These are phyloP conservation scores for Anoplopoma fimbria DNA, from an alignment of 2,113 vertebrate species.

Conservation along the genomic window DNA sequence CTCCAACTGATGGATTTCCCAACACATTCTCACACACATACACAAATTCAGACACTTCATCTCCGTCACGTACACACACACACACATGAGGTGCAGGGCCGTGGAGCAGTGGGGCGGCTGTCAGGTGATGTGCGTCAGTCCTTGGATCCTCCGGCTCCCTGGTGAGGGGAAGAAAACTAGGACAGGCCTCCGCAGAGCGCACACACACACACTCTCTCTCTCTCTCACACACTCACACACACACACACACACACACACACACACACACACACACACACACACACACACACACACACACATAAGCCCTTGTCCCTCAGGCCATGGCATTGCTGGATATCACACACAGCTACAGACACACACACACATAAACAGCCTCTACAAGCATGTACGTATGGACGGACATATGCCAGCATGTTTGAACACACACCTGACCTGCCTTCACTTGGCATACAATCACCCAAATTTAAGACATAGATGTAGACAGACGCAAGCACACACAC, in stretches of 20 bases:
- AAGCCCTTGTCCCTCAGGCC: constrained; percentile 75
- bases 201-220: constrained; percentile 49
- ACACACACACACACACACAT: constrained; percentile 63
- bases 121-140: constrained; percentile 88
- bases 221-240: constrained; percentile 53
- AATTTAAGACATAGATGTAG: constrained; percentile 23
- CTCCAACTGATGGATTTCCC: constrained; percentile 63
- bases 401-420: constrained; percentile 26
- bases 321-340: constrained; percentile 78
- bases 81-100: constrained; percentile 57
- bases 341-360: constrained; percentile 64
- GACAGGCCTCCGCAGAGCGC: constrained; percentile 86
- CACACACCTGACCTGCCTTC: constrained; percentile 16
- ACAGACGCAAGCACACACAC: constrained; percentile 26
- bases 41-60: too few relatives aligned
- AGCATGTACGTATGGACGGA: constrained; percentile 43
- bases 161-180: constrained; percentile 85
- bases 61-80: too few relatives aligned
- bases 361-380: constrained; percentile 51
- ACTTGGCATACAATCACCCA: constrained; percentile 38
- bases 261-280: constrained; percentile 52
- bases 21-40: constrained; percentile 51
- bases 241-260: constrained; percentile 59
- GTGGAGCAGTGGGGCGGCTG: constrained; percentile 81
- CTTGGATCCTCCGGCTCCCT: constrained; percentile 85